Evolutionary conservation across 2,113 vertebrate species (phyloP).

Genomic region (Diphyllodes magnificus): DNA sequence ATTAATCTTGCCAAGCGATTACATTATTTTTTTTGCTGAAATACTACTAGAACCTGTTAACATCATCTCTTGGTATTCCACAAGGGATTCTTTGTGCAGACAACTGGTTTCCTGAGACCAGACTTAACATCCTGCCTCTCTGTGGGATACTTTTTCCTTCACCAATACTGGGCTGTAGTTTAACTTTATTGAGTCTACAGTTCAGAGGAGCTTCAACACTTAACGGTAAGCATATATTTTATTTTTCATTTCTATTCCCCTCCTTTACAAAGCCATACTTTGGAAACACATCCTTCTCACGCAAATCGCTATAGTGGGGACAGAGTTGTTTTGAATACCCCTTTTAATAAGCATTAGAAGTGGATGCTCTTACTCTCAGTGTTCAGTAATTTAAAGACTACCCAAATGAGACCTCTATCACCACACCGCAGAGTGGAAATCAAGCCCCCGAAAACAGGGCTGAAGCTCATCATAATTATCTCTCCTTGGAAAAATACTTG

Average conservation of each 20-base stretch:
- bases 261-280: background rate
- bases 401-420: background rate
- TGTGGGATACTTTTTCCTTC: background rate
- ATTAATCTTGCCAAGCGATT: background rate
- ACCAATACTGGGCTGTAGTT: background rate
- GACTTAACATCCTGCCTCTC: background rate
- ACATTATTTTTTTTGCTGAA: background rate
- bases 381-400: background rate
- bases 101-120: background rate
- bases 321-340: background rate
- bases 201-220: background rate
- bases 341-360: background rate
- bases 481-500: background rate
- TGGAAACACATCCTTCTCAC: background rate
- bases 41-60: background rate
- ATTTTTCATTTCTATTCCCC: background rate
- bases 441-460: background rate
- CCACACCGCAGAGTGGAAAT: background rate
- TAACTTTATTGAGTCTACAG: background rate
- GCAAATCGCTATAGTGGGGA: background rate
- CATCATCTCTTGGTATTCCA: background rate
- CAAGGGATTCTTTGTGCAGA: background rate
- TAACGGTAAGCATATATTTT: background rate
- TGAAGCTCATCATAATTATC: background rate
- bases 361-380: background rate